Evolutionary conservation across 1,140 invertebrate species (phyloP).

Genomic region (Hormaphis cornu): DNA sequence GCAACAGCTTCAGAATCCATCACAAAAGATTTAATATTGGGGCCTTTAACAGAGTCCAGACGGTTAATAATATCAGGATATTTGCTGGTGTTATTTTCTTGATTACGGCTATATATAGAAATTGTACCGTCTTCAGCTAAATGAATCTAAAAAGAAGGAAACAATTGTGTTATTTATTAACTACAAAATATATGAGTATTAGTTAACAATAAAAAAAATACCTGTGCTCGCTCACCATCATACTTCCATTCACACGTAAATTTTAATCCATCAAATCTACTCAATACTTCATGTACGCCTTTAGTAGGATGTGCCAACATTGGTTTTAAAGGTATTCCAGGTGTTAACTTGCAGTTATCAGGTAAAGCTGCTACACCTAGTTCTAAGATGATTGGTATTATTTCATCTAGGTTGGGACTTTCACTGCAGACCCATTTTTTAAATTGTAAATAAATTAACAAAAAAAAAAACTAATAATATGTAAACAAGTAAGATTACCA

Average conservation of each 20-base stretch:
- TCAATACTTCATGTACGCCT: conserved; percentile 80
- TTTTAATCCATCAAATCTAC: conserved; percentile 78
- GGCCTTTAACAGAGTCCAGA: conserved; percentile 52
- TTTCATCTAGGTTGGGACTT: conserved; percentile 88
- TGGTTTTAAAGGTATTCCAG: conserved; percentile 91
- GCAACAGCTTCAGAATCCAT: conserved; percentile 96
- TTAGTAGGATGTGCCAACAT: conserved; percentile 98
- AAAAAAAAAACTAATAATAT: conserved; percentile 22
- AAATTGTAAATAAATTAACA: conserved; percentile 20
- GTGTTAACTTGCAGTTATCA: conserved; percentile 75
- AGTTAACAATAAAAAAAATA: conserved; percentile 40
- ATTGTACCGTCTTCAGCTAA: conserved; percentile 57
- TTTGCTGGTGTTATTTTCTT: conserved; percentile 95
- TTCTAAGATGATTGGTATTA: conserved; percentile 71
- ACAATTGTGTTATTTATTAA: neutral
- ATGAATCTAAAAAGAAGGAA: conserved; percentile 56
- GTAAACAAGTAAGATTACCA: conserved; percentile 49
- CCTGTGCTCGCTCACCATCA: conserved; percentile 96
- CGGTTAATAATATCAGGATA: conserved; percentile 91
- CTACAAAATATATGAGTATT: neutral
- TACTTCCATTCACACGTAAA: conserved; percentile 99
- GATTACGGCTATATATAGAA: conserved; percentile 89
- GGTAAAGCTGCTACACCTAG: conserved; percentile 71
- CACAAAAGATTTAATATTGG: conserved; percentile 71
- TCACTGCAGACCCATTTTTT: conserved; percentile 54